phyloP scores from a whole-genome alignment of 2,113 vertebrate genomes.

The Cyanoderma ruficeps region DNA sequence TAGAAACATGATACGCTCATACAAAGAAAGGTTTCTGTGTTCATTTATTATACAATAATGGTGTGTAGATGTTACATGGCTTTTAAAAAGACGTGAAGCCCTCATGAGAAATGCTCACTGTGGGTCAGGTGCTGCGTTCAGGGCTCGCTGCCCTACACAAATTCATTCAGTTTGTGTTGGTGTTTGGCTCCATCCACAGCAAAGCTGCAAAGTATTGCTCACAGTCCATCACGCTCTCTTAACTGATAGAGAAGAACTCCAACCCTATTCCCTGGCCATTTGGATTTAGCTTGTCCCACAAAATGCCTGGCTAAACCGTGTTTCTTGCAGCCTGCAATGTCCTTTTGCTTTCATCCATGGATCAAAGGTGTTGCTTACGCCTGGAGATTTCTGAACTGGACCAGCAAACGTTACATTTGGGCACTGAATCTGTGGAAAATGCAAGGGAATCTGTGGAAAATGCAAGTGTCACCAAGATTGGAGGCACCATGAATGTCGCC shows the following conservation, averaged over 20 bases:
- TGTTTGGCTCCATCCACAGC: neutral
- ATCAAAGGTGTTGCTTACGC: neutral
- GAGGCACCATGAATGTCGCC: neutral
- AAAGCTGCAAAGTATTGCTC: neutral
- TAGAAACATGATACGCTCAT: neutral
- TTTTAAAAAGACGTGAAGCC: neutral
- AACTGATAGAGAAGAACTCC: neutral
- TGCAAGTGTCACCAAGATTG: neutral
- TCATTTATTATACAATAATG: neutral
- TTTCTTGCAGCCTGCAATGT: neutral
- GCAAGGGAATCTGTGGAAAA: neutral
- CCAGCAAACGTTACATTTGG: accelerated
- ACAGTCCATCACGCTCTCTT: neutral
- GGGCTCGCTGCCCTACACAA: accelerated
- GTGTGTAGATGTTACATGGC: too few relatives aligned
- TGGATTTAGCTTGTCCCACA: neutral
- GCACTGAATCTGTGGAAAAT: neutral
- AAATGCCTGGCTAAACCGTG: neutral
- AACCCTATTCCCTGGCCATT: neutral
- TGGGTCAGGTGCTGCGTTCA: neutral
- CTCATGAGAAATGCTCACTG: neutral
- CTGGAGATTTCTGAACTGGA: neutral
- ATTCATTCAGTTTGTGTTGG: accelerated
- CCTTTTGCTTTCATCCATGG: neutral
- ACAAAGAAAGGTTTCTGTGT: neutral